phyloP scores from a whole-genome alignment of 2,888 invertebrate genomes.

The Cordilura impudica region DNA sequence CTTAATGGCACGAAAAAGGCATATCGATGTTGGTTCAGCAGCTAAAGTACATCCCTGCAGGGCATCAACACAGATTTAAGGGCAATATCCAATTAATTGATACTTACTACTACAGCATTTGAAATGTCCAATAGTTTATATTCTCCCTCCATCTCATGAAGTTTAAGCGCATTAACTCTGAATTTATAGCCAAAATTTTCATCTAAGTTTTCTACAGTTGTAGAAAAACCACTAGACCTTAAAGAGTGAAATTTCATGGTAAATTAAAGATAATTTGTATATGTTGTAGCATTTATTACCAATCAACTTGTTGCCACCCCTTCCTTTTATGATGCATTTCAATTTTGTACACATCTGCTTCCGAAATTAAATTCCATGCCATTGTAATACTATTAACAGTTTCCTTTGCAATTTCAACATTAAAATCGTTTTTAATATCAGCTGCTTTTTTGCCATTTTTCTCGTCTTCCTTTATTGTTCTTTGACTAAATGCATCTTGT shows the following conservation, averaged over 20 bases:
- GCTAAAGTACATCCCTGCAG: conserved; percentile 72
- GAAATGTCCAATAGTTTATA: conserved; percentile 70
- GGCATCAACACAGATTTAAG: neutral
- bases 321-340: conserved; percentile 71
- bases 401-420: conserved; percentile 69
- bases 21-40: conserved; percentile 71
- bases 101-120: conserved; percentile 71
- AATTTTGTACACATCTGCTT: conserved; percentile 73
- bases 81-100: neutral
- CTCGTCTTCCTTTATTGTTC: conserved; percentile 38
- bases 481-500: neutral
- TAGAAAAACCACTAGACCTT: conserved; percentile 66
- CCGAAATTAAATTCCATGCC: conserved; percentile 70
- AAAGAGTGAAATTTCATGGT: neutral
- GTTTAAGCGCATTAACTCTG: conserved; percentile 71
- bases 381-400: conserved; percentile 71
- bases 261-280: neutral
- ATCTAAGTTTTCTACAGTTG: conserved; percentile 70
- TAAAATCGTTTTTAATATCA: conserved; percentile 65
- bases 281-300: conserved; percentile 65
- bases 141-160: conserved; percentile 55
- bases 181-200: conserved; percentile 75
- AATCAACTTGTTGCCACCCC: conserved; percentile 74
- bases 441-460: conserved; percentile 5
- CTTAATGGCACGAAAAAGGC: conserved; percentile 74